These are phyloP conservation scores for Protomyctophum bolini DNA, from an alignment of 2,113 vertebrate genomes.

Conservation along the genomic window DNA sequence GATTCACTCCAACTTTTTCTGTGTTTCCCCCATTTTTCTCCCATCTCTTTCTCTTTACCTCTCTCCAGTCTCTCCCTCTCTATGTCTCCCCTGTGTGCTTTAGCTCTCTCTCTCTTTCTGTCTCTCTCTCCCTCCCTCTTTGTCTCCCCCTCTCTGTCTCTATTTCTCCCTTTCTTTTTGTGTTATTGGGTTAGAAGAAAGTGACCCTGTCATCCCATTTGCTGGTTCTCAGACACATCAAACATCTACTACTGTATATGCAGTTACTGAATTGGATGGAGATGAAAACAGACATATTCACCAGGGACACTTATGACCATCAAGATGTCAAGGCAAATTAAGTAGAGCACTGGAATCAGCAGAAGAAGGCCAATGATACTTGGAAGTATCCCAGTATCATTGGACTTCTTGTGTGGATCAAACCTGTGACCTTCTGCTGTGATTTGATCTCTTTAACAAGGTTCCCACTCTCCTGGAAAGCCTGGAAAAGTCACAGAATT, in stretches of 20 bases:
- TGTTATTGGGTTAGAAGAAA: constrained; percentile 6
- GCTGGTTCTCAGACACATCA: constrained; percentile 50
- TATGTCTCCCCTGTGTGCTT: no score
- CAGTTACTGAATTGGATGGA: constrained; percentile 36
- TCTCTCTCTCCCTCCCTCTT: constrained; percentile 4
- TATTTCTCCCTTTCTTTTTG: constrained; percentile 12
- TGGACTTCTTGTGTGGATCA: no score
- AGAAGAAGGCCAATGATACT: constrained; percentile 33
- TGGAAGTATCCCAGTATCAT: constrained; percentile 13
- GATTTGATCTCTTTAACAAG: no score
- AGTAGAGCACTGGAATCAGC: constrained; percentile 39
- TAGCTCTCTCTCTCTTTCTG: constrained; percentile 1
- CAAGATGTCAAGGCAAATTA: constrained; percentile 40
- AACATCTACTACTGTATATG: constrained; percentile 7
- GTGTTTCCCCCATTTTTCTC: not conserved
- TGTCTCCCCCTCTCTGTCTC: constrained; percentile 1
- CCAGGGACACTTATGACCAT: constrained; percentile 51
- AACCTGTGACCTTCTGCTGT: no score
- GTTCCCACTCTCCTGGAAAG: constrained; percentile 1
- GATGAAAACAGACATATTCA: constrained; percentile 57
- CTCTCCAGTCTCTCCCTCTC: no score
- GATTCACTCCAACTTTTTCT: not conserved
- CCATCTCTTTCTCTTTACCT: not conserved
- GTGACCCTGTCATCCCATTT: constrained; percentile 22
- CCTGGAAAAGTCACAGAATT: constrained; percentile 29